A percentile compares a stretch with the other conserved stretches of the same genome.
Evolutionary conservation across 2,113 vertebrate species (phyloP).

Genomic region (Naja naja): DNA sequence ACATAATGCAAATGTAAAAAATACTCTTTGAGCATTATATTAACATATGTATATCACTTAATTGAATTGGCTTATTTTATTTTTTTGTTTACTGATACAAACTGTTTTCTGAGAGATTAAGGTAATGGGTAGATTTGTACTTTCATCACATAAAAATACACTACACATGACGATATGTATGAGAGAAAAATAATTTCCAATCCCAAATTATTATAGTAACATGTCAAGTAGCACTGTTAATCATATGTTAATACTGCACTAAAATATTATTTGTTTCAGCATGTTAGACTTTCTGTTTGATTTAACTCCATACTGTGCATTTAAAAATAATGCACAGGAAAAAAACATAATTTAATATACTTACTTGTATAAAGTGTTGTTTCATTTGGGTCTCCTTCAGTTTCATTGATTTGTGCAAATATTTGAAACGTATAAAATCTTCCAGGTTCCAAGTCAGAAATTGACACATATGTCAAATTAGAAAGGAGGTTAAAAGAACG

Average conservation of each 20-base stretch:
- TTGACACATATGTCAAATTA: neutral
- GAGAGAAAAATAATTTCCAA: neutral
- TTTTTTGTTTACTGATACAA: neutral
- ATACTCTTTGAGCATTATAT: neutral
- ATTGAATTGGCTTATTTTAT: neutral
- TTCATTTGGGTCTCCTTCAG: slow-evolving; percentile 9
- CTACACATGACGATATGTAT: neutral
- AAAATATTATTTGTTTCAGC: neutral
- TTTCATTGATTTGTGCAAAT: slow-evolving; percentile 14
- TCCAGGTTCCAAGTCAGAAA: slow-evolving; percentile 10
- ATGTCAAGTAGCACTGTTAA: neutral
- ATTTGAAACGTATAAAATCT: slow-evolving; percentile 25
- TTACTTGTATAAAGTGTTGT: neutral
- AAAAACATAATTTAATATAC: neutral
- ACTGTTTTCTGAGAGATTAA: neutral
- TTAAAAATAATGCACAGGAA: neutral
- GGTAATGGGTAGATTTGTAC: neutral
- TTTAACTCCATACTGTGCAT: neutral
- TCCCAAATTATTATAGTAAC: neutral
- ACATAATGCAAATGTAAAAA: neutral
- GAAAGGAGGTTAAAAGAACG: accelerated
- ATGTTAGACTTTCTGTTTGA: neutral
- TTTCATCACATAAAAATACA: neutral
- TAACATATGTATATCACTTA: neutral
- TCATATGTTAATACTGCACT: neutral